Evolutionary conservation across 1,140 invertebrate species (phyloP), one percentile per base, ranked within the genome.

Genomic region (Pseudomyrmex gracilis): DNA sequence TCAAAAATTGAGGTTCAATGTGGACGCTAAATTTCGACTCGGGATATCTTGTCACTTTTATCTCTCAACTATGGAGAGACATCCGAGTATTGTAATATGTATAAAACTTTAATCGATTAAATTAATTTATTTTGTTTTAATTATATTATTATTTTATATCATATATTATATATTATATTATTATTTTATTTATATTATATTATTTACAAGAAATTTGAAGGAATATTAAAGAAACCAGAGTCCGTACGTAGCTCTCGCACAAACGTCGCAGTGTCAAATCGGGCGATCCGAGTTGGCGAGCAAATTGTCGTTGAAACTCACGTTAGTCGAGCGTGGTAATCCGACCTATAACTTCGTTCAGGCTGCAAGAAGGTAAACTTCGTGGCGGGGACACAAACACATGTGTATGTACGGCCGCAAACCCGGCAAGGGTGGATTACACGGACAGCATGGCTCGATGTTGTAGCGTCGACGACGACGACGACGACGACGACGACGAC

Each of bases 351-450:
- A 80, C 83, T 76, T 57, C n/a, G 83, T 15, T 43, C 66, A 34
- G 58, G 61, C 24, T 60, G 58, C 55, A 82, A 84, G 86, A 87
- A 86, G 80, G 86, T 58, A 87, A 87, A 87, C 85, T 87, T 87
- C 85, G 85, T 55, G 80, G 67, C 73, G 49, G 58, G 55, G 43
- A 20, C 76, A 70, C 76, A 70, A 70, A 34, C 20, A 60, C 53
- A 60, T 24, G 22, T 70, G 20, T 24, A 70, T 43, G 43, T 57
- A 70, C 53, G 47, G 20, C 51, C 76, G 53, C 64, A 47, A 17
- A 43, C 76, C 47, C 53, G 45, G 61, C 73, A 24, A 60, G 66
- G 53, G 20, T 80, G 76, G 43, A 80, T 80, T 80, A 78, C 76
- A 58, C 43, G 63, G 34, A 57, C 34, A 51, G 55, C 20, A 78